These are phyloP conservation scores for Limosa lapponica DNA, from an alignment of 2,797 vertebrate species.

Conservation along the genomic window DNA sequence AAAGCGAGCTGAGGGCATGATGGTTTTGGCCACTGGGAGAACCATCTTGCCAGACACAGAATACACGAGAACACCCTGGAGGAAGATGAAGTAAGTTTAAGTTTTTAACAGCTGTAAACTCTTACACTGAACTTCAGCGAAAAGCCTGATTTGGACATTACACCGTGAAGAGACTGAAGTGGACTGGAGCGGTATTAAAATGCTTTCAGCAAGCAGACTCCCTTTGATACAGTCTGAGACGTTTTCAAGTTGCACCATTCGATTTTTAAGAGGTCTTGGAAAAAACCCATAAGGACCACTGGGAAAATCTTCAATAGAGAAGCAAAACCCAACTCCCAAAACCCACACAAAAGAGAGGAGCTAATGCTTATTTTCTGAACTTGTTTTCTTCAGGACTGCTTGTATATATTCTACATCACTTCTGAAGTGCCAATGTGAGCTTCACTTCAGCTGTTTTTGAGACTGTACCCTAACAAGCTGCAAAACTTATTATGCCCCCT, in stretches of 20 bases:
- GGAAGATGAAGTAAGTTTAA: background rate
- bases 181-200: background rate
- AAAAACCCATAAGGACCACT: accelerated
- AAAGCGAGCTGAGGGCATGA: background rate
- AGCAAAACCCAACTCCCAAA: background rate
- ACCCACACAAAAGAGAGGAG: background rate
- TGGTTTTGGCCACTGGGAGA: background rate
- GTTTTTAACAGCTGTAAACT: background rate
- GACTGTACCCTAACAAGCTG: background rate
- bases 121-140: background rate
- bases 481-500: background rate
- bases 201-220: background rate
- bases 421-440: background rate
- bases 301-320: background rate
- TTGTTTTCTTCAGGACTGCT: background rate
- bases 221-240: accelerated
- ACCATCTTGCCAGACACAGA: background rate
- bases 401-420: background rate
- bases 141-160: background rate
- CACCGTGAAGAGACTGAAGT: background rate
- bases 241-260: background rate
- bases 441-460: background rate
- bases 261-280: background rate
- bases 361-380: background rate
- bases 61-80: background rate